A percentile compares a stretch with the other conserved stretches of the same genome.
These are phyloP conservation scores for Heteromormyrus szaboi DNA, from an alignment of 2,797 vertebrate genomes.

Conservation along the genomic window DNA sequence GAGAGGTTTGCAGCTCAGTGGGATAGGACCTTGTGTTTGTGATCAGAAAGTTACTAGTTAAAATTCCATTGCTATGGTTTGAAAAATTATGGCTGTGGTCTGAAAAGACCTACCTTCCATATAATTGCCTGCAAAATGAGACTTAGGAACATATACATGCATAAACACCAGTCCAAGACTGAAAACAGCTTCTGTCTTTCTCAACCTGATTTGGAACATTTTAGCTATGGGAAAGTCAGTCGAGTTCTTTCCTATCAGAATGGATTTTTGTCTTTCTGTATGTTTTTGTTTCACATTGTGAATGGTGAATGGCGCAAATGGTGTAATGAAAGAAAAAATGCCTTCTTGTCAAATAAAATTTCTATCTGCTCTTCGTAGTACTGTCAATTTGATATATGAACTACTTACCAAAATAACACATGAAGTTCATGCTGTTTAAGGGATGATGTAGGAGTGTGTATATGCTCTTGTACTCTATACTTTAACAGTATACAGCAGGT, in stretches of 20 bases:
- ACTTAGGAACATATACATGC: neutral
- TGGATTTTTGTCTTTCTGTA: neutral
- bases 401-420: neutral
- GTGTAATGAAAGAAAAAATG: neutral
- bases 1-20: neutral
- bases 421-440: neutral
- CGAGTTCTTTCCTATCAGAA: neutral
- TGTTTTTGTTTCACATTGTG: neutral
- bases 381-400: neutral
- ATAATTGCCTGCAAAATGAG: neutral
- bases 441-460: neutral
- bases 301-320: neutral
- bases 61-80: neutral
- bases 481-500: neutral
- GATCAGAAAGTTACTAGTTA: neutral
- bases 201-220: neutral
- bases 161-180: neutral
- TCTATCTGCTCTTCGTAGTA: neutral
- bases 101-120: neutral
- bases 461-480: neutral
- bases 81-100: neutral
- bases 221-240: neutral
- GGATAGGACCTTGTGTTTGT: neutral
- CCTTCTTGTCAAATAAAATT: neutral
- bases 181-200: neutral